These are phyloP conservation scores for Alfaro cultratus DNA, from an alignment of 2,797 vertebrate species.

Conservation along the genomic window DNA sequence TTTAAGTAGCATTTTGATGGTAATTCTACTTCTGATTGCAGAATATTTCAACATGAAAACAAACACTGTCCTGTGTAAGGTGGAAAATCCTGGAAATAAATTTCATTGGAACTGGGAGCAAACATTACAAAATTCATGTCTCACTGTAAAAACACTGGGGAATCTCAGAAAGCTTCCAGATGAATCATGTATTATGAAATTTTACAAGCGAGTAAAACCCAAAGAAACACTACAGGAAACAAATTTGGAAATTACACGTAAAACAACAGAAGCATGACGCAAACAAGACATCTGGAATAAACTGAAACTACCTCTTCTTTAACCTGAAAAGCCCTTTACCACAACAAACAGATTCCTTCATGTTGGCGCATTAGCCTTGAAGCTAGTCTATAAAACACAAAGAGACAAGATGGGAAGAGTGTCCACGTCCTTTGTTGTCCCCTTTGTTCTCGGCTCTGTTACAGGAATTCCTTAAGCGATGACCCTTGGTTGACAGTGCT, in stretches of 20 bases:
- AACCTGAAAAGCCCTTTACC: slow-evolving; percentile 63
- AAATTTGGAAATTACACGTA: slow-evolving; percentile 2
- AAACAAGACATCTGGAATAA: slow-evolving; percentile 24
- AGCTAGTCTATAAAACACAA: slow-evolving; percentile 73
- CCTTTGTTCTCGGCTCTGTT: slow-evolving; percentile 69
- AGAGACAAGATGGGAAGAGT: slow-evolving; percentile 59
- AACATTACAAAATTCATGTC: not conserved
- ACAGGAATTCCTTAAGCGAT: slow-evolving; percentile 56
- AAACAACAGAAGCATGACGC: slow-evolving; percentile 20
- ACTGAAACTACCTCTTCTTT: slow-evolving; percentile 39
- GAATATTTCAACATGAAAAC: slow-evolving; percentile 18
- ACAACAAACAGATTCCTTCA: slow-evolving; percentile 75
- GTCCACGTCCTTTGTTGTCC: slow-evolving; percentile 61
- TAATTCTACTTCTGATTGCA: slow-evolving; percentile 22
- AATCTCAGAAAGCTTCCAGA: not conserved
- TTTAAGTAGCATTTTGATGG: slow-evolving; percentile 42
- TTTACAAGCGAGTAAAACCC: not conserved
- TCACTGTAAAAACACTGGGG: not conserved
- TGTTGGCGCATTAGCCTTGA: slow-evolving; percentile 58
- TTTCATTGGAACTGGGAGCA: not conserved
- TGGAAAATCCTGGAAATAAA: not conserved
- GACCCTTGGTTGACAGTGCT: slow-evolving; percentile 31
- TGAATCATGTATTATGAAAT: not conserved
- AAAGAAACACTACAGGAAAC: not conserved
- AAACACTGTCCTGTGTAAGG: not conserved